Evolutionary conservation across 2,888 invertebrate species (phyloP).

Genomic region (Agonopterix alstromeriana): DNA sequence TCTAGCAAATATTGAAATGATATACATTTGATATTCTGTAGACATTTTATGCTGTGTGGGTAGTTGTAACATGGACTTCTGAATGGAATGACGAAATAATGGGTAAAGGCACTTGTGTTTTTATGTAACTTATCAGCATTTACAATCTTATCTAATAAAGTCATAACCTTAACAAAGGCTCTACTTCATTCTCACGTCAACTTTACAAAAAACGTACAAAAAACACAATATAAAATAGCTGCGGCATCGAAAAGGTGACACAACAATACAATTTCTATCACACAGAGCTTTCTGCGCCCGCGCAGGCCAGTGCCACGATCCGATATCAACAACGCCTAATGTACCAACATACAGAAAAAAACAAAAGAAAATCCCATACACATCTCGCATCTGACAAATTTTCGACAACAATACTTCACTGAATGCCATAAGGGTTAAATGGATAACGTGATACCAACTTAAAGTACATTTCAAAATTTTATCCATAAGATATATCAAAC

Average conservation of each 20-base stretch:
- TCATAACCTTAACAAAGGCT: neutral
- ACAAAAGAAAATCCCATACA: constrained; percentile 31
- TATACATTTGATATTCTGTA: no score
- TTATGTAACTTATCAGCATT: no score
- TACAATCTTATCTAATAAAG: no score
- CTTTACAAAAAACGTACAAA: neutral
- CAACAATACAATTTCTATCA: constrained; percentile 23
- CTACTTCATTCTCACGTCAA: no score
- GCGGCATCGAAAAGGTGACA: constrained; percentile 17
- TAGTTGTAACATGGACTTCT: no score
- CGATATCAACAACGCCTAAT: constrained; percentile 52
- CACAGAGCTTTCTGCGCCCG: constrained; percentile 23
- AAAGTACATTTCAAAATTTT: neutral
- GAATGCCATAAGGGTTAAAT: constrained; percentile 63
- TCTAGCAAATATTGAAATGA: no score
- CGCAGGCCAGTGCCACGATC: constrained; percentile 27
- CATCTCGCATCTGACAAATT: constrained; percentile 72
- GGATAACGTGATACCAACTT: constrained; percentile 41
- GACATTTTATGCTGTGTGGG: no score
- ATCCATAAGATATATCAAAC: constrained; percentile 7
- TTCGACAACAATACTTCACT: constrained; percentile 56
- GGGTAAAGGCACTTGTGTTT: no score
- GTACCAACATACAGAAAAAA: constrained; percentile 40
- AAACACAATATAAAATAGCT: constrained; percentile 1
- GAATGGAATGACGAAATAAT: no score